Evolutionary conservation across 2,888 invertebrate genomes (phyloP), one percentile per base, ranked within the genome.

Genomic region (Odontocerum albicorne): DNA sequence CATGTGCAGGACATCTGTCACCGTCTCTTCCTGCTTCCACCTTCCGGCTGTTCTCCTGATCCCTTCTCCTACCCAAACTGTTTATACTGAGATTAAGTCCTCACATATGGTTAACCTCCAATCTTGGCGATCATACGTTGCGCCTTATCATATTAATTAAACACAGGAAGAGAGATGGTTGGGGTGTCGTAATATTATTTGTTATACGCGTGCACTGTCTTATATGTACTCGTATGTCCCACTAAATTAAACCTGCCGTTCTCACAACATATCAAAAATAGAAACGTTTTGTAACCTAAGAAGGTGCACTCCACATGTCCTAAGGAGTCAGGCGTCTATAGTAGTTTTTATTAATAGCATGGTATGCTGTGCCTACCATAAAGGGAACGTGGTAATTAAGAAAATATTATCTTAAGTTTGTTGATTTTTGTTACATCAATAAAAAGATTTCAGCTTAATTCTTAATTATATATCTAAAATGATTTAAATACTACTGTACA

Each of bases 1-100:
- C 75, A 75, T 73, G 70, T 77, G 78, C 70, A 67, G 62, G 67
- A 69, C 74, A 72, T 77, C 78, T 77, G 77, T 78, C 78, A 70
- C 74, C 67, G 64, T 31, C 63, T 67, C 71, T 71, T 75, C 76
- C 76, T 73, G 73, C 69, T 65, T 63, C 66, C 64, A 42, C 31
- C 55, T 45, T 66, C 59, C 52, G 46, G 47, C 38, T 35, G 32
- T 17, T 33, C 31, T 46, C 45, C 39, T 42, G 17, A 17, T 42
- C 36, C 38, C 15, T 33, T 20, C 33, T 10, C 33, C 33, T 36
- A 13, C 45, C 35, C 4, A 4, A 35, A 20, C 21, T 31, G 36
- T 35, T 22, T 35, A 36, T 21, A 20, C 27, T 13, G 39, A 49
- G 38, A 39, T 40, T 45, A 39, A 36, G 45, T 45, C 52, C 17